Percentiles rank a stretch among this genome's conserved stretches.
These are phyloP conservation scores for Carcharodon carcharias DNA, from an alignment of 2,797 vertebrate species.

Conservation along the genomic window DNA sequence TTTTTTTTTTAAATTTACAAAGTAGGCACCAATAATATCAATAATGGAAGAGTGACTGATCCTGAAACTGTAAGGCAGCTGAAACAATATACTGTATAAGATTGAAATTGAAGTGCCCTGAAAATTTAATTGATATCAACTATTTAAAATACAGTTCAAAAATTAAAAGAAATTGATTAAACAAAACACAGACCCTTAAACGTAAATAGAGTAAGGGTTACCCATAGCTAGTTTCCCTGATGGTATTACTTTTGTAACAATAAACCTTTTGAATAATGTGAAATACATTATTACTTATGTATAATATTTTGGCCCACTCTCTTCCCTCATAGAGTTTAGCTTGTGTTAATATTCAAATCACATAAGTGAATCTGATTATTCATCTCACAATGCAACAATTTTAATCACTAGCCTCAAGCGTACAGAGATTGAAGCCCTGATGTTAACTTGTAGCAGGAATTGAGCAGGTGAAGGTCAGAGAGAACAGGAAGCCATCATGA, in stretches of 20 bases:
- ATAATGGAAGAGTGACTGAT: neutral
- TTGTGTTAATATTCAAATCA: neutral
- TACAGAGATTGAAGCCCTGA: neutral
- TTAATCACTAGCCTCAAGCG: neutral
- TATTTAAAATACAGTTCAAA: neutral
- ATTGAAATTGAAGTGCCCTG: neutral
- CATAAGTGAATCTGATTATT: neutral
- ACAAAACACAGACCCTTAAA: neutral
- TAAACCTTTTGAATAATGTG: neutral
- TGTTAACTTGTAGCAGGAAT: neutral
- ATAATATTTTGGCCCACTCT: neutral
- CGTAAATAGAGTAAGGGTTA: too few species aligned
- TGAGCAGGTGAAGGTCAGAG: neutral
- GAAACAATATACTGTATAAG: neutral
- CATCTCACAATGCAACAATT: neutral
- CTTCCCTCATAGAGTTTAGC: neutral
- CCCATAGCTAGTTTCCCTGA: neutral
- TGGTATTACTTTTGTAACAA: neutral
- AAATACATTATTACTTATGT: neutral
- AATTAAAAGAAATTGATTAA: neutral
- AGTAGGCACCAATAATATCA: constrained; percentile 11
- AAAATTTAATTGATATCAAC: neutral
- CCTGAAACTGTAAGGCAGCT: neutral
- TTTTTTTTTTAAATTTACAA: neutral
- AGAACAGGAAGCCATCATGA: neutral